Percentiles rank a stretch among this genome's conserved stretches.
Conservation (phyloP, 2,888 invertebrate species). For the Camptogramma bilineatum region DNA sequence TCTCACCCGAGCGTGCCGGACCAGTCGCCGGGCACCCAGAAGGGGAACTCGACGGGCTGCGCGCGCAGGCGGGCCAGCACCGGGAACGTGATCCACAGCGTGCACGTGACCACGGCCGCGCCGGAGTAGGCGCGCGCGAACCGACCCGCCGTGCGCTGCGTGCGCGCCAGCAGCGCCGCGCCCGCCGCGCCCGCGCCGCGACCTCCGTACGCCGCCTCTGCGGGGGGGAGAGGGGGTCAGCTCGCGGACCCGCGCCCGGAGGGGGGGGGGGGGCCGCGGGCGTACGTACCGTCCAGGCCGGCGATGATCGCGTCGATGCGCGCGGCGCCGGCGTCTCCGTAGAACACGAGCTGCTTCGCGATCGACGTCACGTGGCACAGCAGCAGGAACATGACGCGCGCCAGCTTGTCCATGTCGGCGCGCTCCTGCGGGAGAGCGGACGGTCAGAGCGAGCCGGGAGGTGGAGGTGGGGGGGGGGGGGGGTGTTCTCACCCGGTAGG, state of each 20-base stretch:
- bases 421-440: slow-evolving; percentile 54
- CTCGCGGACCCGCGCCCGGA: not conserved
- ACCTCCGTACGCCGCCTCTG: slow-evolving; percentile 48
- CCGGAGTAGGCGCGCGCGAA: slow-evolving; percentile 54
- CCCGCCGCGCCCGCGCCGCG: slow-evolving; percentile 19
- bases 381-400: slow-evolving; percentile 76
- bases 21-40: slow-evolving; percentile 50
- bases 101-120: slow-evolving; percentile 68
- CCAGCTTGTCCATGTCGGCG: slow-evolving; percentile 67
- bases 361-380: slow-evolving; percentile 76
- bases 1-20: slow-evolving; percentile 45
- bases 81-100: slow-evolving; percentile 68
- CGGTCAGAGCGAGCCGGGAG: not conserved
- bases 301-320: slow-evolving; percentile 48
- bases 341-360: slow-evolving; percentile 71
- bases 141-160: slow-evolving; percentile 44
- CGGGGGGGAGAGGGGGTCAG: not conserved
- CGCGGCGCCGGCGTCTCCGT: slow-evolving; percentile 48
- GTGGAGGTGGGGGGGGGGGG: not conserved
- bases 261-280: not conserved
- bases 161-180: slow-evolving; percentile 32
- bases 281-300: slow-evolving; percentile 47
- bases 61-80: slow-evolving; percentile 51
- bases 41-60: slow-evolving; percentile 58
- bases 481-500: slow-evolving; percentile 51